Percentiles rank a stretch among this genome's conserved stretches.
phyloP scores from a whole-genome alignment of 2,888 invertebrate genomes.

The Halocaridina rubra region DNA sequence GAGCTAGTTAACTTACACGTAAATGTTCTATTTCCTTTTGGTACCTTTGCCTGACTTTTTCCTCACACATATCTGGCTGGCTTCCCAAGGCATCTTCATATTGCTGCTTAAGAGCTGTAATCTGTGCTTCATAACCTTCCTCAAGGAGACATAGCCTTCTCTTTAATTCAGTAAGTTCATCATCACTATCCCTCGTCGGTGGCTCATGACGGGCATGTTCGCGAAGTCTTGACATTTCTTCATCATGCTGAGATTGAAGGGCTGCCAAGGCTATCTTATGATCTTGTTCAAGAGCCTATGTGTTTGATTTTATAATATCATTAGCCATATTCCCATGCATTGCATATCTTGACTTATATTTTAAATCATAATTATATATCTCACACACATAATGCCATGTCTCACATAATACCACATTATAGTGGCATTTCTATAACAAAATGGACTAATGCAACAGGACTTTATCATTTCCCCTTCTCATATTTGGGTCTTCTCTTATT shows the following conservation, averaged over 20 bases:
- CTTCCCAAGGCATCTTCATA: constrained; percentile 71
- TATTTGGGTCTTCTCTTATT: too few relatives aligned
- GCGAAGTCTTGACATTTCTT: constrained; percentile 68
- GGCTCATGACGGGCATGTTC: constrained; percentile 68
- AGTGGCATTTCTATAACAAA: too few relatives aligned
- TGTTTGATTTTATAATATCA: background rate
- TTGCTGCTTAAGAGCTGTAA: constrained; percentile 82
- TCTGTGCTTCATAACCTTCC: constrained; percentile 85
- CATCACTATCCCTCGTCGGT: constrained; percentile 68
- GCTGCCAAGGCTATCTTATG: constrained; percentile 71
- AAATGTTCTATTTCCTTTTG: constrained; percentile 89
- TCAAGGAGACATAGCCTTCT: constrained; percentile 80
- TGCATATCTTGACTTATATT: background rate
- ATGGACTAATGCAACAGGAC: too few relatives aligned
- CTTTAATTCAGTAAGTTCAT: constrained; percentile 79
- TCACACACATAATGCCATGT: too few relatives aligned
- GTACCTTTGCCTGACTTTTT: constrained; percentile 72
- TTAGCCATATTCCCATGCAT: background rate
- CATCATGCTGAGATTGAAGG: constrained; percentile 68
- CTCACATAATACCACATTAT: too few relatives aligned
- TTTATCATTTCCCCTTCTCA: too few relatives aligned
- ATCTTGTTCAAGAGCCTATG: constrained; percentile 60
- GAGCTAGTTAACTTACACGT: constrained; percentile 72
- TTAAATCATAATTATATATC: too few relatives aligned
- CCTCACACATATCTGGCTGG: constrained; percentile 64